These are phyloP conservation scores for Dasyornis broadbenti DNA, from an alignment of 2,113 vertebrate genomes.

Conservation along the genomic window DNA sequence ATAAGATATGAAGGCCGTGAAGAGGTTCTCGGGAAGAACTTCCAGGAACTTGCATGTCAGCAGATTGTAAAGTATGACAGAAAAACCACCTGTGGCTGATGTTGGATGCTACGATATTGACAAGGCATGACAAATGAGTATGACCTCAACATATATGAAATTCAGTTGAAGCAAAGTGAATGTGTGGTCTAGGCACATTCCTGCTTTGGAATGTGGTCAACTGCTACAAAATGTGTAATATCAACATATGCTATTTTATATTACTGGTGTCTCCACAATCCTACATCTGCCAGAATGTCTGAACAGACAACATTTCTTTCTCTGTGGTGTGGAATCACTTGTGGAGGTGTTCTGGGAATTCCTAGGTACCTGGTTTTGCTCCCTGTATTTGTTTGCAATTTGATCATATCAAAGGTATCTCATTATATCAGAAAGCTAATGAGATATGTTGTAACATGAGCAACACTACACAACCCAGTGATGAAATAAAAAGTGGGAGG, in stretches of 20 bases:
- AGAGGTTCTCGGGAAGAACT: neutral
- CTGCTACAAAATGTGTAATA: neutral
- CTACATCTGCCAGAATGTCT: neutral
- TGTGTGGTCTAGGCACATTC: neutral
- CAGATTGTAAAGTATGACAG: neutral
- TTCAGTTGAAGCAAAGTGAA: neutral
- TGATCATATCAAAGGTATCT: neutral
- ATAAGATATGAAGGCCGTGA: neutral
- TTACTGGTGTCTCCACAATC: rapidly evolving
- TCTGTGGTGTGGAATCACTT: neutral
- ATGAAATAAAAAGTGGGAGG: neutral
- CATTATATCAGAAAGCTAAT: neutral
- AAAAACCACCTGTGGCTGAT: neutral
- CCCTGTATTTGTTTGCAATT: neutral
- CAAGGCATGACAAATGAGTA: neutral
- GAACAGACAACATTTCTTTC: neutral
- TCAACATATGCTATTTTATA: neutral
- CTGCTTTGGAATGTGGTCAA: neutral
- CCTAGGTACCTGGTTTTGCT: neutral
- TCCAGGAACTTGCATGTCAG: neutral
- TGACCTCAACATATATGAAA: neutral
- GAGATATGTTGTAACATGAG: neutral
- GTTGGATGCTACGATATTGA: neutral
- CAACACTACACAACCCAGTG: neutral
- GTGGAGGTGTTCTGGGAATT: neutral